A percentile compares a stretch with the other conserved stretches of the same genome.
These are phyloP conservation scores for Noctua comes DNA, from an alignment of 2,888 invertebrate genomes.

Conservation along the genomic window DNA sequence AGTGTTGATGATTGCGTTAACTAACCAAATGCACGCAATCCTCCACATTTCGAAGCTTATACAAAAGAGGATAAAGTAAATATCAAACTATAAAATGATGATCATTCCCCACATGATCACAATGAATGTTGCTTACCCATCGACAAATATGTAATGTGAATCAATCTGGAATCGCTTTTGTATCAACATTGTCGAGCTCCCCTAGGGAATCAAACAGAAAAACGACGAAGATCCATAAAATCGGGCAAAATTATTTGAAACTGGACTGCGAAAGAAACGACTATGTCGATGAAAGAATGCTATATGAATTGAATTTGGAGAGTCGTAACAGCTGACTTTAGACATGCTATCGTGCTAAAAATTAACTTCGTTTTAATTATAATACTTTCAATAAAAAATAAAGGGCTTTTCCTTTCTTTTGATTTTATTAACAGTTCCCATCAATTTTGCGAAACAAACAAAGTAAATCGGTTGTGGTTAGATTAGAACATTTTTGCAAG, in stretches of 20 bases:
- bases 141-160: constrained; percentile 73
- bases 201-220: constrained; percentile 75
- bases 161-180: constrained; percentile 79
- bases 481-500: constrained; percentile 84
- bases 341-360: constrained; percentile 73
- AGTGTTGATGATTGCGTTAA: constrained; percentile 85
- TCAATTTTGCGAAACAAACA: constrained; percentile 1
- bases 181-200: constrained; percentile 81
- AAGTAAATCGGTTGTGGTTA: constrained; percentile 78
- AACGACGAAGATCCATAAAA: constrained; percentile 88
- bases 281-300: constrained; percentile 64
- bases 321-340: constrained; percentile 74
- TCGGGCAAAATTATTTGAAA: constrained; percentile 80
- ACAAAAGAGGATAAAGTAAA: constrained; percentile 25
- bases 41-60: constrained; percentile 80
- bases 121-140: constrained; percentile 86
- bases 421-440: constrained; percentile 1
- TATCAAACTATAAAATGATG: constrained; percentile 45
- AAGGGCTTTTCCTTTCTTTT: background rate
- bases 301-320: constrained; percentile 72
- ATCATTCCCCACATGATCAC: constrained; percentile 77
- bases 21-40: constrained; percentile 77
- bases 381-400: background rate
- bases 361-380: background rate
- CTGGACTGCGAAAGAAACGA: constrained; percentile 83